Conservation (phyloP, 2,888 invertebrate species). For the Melanchra persicariae region DNA sequence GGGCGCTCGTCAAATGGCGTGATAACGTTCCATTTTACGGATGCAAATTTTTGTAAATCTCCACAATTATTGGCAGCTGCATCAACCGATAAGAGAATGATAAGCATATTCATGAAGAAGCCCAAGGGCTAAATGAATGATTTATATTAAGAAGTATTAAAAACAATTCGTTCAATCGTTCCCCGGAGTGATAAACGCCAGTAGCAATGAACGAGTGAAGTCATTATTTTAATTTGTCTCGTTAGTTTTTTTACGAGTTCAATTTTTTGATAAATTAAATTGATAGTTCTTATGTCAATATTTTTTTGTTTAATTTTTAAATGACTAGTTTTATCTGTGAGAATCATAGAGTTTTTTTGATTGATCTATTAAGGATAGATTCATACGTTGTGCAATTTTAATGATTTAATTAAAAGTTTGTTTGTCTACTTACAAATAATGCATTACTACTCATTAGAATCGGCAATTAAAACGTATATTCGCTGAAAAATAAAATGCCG, state of each 20-base stretch:
- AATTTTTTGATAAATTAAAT: slow-evolving; percentile 42
- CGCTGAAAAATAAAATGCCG: not conserved
- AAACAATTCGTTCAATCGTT: slow-evolving; percentile 43
- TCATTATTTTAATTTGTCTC: slow-evolving; percentile 64
- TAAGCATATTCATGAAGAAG: slow-evolving; percentile 77
- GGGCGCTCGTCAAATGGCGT: slow-evolving; percentile 67
- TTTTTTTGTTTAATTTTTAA: not conserved
- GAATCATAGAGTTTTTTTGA: not conserved
- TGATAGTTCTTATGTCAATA: slow-evolving; percentile 40
- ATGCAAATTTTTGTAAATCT: slow-evolving; percentile 83
- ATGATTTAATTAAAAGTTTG: not conserved
- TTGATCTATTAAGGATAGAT: slow-evolving; percentile 1
- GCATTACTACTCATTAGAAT: no score
- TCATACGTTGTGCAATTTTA: slow-evolving; percentile 1
- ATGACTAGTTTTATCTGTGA: slow-evolving; percentile 11
- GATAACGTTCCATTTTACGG: slow-evolving; percentile 70
- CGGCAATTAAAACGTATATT: no score
- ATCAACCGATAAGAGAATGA: slow-evolving; percentile 69
- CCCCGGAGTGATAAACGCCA: slow-evolving; percentile 56
- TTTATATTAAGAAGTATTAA: slow-evolving; percentile 56
- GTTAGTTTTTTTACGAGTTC: slow-evolving; percentile 31
- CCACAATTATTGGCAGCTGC: slow-evolving; percentile 83
- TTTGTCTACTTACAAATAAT: no score
- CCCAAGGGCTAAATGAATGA: slow-evolving; percentile 65
- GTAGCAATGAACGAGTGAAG: slow-evolving; percentile 61